Conservation (phyloP, 2,888 invertebrate genomes). For the Cataglyphis albicans region DNA sequence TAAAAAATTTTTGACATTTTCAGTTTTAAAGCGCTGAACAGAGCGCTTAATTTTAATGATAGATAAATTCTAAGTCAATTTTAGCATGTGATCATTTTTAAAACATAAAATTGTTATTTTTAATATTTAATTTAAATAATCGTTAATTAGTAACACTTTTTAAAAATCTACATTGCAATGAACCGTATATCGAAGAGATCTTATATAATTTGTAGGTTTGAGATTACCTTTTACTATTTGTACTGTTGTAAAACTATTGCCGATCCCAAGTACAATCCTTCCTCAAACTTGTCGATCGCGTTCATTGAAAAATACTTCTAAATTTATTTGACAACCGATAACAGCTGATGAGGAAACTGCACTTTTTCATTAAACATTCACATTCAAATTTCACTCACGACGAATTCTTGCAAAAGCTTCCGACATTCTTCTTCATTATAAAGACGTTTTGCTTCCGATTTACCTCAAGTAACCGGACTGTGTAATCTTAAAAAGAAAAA, state of each 20-base stretch:
- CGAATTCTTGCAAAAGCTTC: background rate
- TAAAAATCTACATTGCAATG: background rate
- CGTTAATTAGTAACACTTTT: background rate
- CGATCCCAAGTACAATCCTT: background rate
- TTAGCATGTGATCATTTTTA: background rate
- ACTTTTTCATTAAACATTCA: background rate
- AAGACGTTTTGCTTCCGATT: background rate
- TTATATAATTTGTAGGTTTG: background rate
- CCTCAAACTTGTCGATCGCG: background rate
- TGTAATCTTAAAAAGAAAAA: background rate
- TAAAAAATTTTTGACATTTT: background rate
- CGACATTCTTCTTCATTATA: background rate
- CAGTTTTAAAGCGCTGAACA: background rate
- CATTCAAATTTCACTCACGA: constrained; percentile 6
- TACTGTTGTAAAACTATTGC: background rate
- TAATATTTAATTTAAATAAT: constrained; percentile 1
- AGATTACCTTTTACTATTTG: constrained; percentile 16
- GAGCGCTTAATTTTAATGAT: background rate
- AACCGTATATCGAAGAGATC: background rate
- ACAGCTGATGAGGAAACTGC: constrained; percentile 14
- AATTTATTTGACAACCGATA: background rate
- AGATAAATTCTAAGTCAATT: background rate
- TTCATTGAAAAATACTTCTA: background rate
- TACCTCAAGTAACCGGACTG: background rate
- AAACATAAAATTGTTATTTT: background rate